Evolutionary conservation across 2,113 vertebrate genomes (phyloP).

Genomic region (Nettapus auritus): DNA sequence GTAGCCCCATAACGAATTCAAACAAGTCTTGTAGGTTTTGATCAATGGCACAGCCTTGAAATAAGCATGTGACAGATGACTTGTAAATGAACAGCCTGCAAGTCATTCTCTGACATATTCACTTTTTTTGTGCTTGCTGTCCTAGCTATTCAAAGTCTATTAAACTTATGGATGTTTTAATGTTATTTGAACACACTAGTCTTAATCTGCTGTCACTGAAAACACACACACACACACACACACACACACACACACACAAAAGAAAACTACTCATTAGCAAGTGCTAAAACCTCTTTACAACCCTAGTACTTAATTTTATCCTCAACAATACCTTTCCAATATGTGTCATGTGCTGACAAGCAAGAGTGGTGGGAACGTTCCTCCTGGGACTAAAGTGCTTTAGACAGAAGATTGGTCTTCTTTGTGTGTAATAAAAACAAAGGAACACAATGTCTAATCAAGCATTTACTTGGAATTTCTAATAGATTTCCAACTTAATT

Average conservation of each 20-base stretch:
- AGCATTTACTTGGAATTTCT: conserved; percentile 26
- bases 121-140: background rate
- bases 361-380: conserved; percentile 1
- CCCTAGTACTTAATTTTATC: conserved; percentile 31
- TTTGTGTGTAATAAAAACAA: conserved; percentile 32
- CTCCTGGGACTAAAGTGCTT: background rate
- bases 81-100: background rate
- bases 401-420: background rate
- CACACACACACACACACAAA: too few species aligned
- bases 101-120: background rate
- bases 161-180: conserved; percentile 27
- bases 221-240: too few species aligned
- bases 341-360: conserved; percentile 30
- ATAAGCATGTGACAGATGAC: background rate
- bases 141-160: conserved; percentile 18
- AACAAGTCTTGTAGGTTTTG: background rate
- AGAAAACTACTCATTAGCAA: conserved; percentile 26
- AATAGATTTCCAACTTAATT: conserved; percentile 42
- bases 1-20: background rate
- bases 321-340: conserved; percentile 9
- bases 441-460: conserved; percentile 23
- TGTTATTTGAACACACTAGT: conserved; percentile 43
- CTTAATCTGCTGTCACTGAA: conserved; percentile 25
- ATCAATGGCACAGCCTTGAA: background rate
- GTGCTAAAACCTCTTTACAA: conserved; percentile 39